Percentiles rank a stretch among this genome's conserved stretches.
These are phyloP conservation scores for Hymenochirus boettgeri DNA, from an alignment of 2,113 vertebrate genomes.

Conservation along the genomic window DNA sequence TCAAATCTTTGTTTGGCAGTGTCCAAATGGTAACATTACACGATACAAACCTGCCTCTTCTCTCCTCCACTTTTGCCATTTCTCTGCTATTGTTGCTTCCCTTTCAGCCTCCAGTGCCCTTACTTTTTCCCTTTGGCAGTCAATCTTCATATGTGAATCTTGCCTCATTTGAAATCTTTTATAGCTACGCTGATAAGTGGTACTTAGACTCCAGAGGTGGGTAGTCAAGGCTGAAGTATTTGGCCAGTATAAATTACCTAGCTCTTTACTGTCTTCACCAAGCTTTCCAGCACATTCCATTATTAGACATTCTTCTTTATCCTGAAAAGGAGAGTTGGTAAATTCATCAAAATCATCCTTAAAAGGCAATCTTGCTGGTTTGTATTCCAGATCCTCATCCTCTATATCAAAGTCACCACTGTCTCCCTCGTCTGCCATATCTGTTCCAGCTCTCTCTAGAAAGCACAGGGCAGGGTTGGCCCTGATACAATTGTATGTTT, in stretches of 20 bases:
- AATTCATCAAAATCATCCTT: slow-evolving; percentile 97
- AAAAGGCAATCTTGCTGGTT: slow-evolving; percentile 86
- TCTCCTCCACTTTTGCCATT: slow-evolving; percentile 92
- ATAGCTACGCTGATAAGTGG: slow-evolving; percentile 96
- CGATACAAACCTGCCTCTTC: slow-evolving; percentile 98
- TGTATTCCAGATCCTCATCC: slow-evolving; percentile 97
- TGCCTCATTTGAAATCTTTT: slow-evolving; percentile 90
- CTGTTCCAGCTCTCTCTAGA: slow-evolving; percentile 92
- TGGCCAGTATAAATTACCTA: slow-evolving; percentile 91
- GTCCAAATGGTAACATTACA: slow-evolving; percentile 92
- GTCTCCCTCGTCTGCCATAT: slow-evolving; percentile 94
- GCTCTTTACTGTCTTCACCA: slow-evolving; percentile 63
- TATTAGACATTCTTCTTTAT: slow-evolving; percentile 82
- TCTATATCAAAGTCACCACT: slow-evolving; percentile 80
- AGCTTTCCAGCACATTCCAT: slow-evolving; percentile 72
- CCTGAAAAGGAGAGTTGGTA: slow-evolving; percentile 91
- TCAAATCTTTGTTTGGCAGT: slow-evolving; percentile 82
- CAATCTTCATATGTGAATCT: slow-evolving; percentile 87
- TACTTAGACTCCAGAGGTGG: slow-evolving; percentile 92
- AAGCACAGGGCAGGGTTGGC: slow-evolving; percentile 89
- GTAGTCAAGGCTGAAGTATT: slow-evolving; percentile 90
- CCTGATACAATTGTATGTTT: slow-evolving; percentile 97
- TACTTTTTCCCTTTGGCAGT: slow-evolving; percentile 85
- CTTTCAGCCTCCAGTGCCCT: slow-evolving; percentile 81
- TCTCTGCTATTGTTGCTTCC: slow-evolving; percentile 89